Evolutionary conservation across 30 jellyfish, hydroid and myxozoan species (phyloP), one percentile per base, ranked within the genome.

Genomic region (Haliclystus octoradiatus): DNA sequence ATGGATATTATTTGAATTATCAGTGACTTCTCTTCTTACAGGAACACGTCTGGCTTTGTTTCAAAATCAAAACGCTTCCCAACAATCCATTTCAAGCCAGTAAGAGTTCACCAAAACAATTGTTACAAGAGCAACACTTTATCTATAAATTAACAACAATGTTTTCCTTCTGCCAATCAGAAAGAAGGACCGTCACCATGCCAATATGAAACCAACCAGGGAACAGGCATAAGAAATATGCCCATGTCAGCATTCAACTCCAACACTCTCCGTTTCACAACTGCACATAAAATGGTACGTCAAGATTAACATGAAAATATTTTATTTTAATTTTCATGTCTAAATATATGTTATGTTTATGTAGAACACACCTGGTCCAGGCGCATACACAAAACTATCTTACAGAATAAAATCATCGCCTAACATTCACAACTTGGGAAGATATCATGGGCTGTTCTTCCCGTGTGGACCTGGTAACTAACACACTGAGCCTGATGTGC

Each of bases 321-420:
- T 40, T 40, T 40, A 19, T 40, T 9, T 40, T 40, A 40, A 5
- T 19, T 19, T 5, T 5, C 9, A 40, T 19, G 57, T 40, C 9
- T 40, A 9, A 5, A 19, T 19, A 40, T 40, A 40, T 5, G 14
- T 40, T 19, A 19, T 40, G 57, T 15, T 67, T 31, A 33, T 60
- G 52, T 53, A 86, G 96, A 79, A 77, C 53, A 86, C 96, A 1
- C 96, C 96, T 4, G 96, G 96, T 3, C 96, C 96, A 33, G 96
- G 96, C 13, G 62, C 87, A 19, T 79, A 86, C 94, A 69, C 96
- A 27, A 78, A 86, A 52, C 68, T 86, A 82, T 49, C 29, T 23
- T 94, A 86, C 31, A 64, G n/a, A n/a, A n/a, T 70, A 19, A 92
- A 92, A 5, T 74, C 77, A 94, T 93, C 96, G 24, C 31, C 73